Percentiles rank a stretch among this genome's conserved stretches.
Evolutionary conservation across 1,140 invertebrate species (phyloP).

Genomic region (Heliothis virescens): DNA sequence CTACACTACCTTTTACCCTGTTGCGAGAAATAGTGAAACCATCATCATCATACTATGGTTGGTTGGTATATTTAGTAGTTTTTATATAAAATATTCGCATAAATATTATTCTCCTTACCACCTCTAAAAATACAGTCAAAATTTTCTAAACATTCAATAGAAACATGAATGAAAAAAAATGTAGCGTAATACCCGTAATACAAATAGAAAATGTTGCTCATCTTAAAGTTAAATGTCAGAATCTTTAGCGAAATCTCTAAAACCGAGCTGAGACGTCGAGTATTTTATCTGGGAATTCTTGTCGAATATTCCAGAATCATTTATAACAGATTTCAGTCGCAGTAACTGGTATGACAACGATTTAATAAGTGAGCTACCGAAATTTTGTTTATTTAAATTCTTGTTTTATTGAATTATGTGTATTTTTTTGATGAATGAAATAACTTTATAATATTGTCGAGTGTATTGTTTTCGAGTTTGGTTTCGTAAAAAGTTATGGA

Average conservation of each 20-base stretch:
- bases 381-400: conserved; percentile 22
- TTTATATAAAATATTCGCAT: no score
- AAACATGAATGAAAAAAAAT: not conserved
- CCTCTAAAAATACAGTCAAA: no score
- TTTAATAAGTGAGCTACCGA: conserved; percentile 20
- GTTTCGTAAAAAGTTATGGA: no score
- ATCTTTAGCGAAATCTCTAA: not conserved
- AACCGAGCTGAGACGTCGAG: not conserved
- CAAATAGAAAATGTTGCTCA: not conserved
- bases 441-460: not conserved
- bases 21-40: no score
- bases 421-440: not conserved
- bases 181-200: not conserved
- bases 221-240: conserved; percentile 9
- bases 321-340: not conserved
- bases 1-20: no score
- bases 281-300: conserved; percentile 13
- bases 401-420: not conserved
- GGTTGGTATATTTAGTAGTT: no score
- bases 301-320: not conserved
- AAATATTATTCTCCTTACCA: no score
- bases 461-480: no score
- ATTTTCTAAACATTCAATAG: not conserved
- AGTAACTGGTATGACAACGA: not conserved
- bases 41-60: no score